These are phyloP conservation scores for Petrocephalus sullivani DNA, from an alignment of 2,797 vertebrate genomes.

Conservation along the genomic window DNA sequence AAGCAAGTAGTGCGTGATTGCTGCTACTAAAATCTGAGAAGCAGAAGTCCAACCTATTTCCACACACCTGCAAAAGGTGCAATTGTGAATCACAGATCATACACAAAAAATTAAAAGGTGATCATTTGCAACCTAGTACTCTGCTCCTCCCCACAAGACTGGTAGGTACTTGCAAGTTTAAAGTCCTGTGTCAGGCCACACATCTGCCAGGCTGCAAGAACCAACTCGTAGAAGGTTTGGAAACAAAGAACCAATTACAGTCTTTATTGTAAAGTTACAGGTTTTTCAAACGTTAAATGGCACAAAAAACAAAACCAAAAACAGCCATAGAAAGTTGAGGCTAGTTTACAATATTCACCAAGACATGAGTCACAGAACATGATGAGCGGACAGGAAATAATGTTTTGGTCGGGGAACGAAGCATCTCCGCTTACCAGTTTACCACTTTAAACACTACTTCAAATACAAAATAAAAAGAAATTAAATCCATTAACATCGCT, in stretches of 20 bases:
- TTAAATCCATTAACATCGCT: slow-evolving; percentile 47
- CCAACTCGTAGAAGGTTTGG: slow-evolving; percentile 40
- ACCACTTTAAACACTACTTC: slow-evolving; percentile 51
- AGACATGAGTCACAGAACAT: slow-evolving; percentile 65
- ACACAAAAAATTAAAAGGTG: not conserved
- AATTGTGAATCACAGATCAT: not conserved
- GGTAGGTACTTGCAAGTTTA: not conserved
- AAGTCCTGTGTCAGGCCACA: not conserved
- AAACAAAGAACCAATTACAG: slow-evolving; percentile 58
- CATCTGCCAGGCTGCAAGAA: slow-evolving; percentile 18
- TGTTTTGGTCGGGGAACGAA: slow-evolving; percentile 50
- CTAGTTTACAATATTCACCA: slow-evolving; percentile 64
- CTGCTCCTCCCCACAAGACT: not conserved
- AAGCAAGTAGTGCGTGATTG: not conserved
- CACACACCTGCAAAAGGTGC: slow-evolving; percentile 1
- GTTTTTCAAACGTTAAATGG: slow-evolving; percentile 80
- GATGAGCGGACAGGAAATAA: slow-evolving; percentile 62
- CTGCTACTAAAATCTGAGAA: not conserved
- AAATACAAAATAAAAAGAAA: slow-evolving; percentile 60
- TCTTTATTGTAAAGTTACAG: slow-evolving; percentile 95
- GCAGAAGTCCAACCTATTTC: not conserved
- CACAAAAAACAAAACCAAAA: slow-evolving; percentile 68
- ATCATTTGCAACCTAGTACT: not conserved
- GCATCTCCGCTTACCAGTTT: slow-evolving; percentile 42
- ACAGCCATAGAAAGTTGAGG: slow-evolving; percentile 86